Percentiles rank a stretch among this genome's conserved stretches.
phyloP scores from a whole-genome alignment of 2,888 invertebrate genomes.

The Linnaemya tessellans region DNA sequence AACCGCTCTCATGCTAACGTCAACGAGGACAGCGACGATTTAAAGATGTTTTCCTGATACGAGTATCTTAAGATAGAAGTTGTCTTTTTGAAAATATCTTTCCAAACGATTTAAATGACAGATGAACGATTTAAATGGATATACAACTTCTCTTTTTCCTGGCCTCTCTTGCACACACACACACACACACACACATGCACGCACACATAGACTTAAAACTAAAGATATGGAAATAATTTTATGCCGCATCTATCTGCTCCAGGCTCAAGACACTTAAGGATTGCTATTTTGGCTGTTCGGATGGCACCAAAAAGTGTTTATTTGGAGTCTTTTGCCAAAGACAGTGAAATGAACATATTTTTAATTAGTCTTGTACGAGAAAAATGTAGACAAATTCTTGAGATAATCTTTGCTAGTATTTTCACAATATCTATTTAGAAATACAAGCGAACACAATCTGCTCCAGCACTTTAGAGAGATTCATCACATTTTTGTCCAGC shows the following conservation, averaged over 20 bases:
- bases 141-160: slow-evolving; percentile 33
- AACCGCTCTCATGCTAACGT: slow-evolving; percentile 66
- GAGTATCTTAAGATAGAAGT: slow-evolving; percentile 74
- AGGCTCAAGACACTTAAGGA: slow-evolving; percentile 48
- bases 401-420: slow-evolving; percentile 67
- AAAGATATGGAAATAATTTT: slow-evolving; percentile 47
- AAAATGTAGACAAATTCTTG: slow-evolving; percentile 71
- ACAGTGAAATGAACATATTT: slow-evolving; percentile 64
- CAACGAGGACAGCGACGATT: slow-evolving; percentile 59
- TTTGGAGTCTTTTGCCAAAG: slow-evolving; percentile 16
- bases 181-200: not conserved
- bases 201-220: not conserved
- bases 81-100: slow-evolving; percentile 77
- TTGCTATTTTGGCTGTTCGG: slow-evolving; percentile 39
- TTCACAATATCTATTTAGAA: slow-evolving; percentile 14
- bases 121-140: slow-evolving; percentile 73
- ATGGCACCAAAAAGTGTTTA: not conserved
- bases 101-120: slow-evolving; percentile 76
- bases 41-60: slow-evolving; percentile 64
- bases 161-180: not conserved
- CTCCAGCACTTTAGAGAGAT: slow-evolving; percentile 50
- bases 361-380: slow-evolving; percentile 68
- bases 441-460: slow-evolving; percentile 25
- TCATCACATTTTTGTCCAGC: slow-evolving; percentile 57
- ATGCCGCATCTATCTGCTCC: slow-evolving; percentile 54